Conservation (phyloP, 2,888 invertebrate species). For the Eristalis tenax region DNA sequence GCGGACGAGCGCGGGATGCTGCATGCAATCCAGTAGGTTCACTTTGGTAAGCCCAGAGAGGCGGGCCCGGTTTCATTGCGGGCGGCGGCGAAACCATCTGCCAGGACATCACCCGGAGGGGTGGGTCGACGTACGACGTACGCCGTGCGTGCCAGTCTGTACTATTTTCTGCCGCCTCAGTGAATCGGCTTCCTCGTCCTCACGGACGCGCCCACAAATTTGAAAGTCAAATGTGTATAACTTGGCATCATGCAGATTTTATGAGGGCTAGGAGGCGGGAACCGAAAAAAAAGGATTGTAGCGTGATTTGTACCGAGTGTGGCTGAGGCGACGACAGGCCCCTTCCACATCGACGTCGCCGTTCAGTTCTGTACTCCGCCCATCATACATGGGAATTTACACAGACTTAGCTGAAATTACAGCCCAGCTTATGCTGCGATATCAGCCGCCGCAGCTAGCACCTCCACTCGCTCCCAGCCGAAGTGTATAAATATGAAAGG, state of each 20-base stretch:
- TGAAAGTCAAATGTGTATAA: constrained; percentile 61
- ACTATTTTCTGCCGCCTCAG: constrained; percentile 17
- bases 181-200: constrained; percentile 26
- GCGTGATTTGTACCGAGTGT: constrained; percentile 43
- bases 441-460: not conserved
- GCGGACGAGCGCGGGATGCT: not conserved
- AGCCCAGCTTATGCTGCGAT: constrained; percentile 5
- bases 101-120: constrained; percentile 2
- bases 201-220: constrained; percentile 27
- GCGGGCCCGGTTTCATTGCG: constrained; percentile 31
- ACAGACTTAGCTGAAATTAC: constrained; percentile 61
- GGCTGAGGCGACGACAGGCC: not conserved
- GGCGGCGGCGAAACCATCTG: constrained; percentile 26
- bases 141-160: constrained; percentile 36
- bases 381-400: constrained; percentile 45
- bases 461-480: not conserved
- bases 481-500: constrained; percentile 18
- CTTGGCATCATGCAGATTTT: constrained; percentile 52
- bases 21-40: constrained; percentile 13
- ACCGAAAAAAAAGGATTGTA: constrained; percentile 47
- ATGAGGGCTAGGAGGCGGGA: constrained; percentile 14
- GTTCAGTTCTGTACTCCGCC: constrained; percentile 4
- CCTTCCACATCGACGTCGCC: constrained; percentile 29
- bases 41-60: not conserved
- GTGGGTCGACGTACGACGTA: constrained; percentile 2